Evolutionary conservation across 2,888 invertebrate genomes (phyloP), one percentile per base, ranked within the genome.

Genomic region (Calliopum simillimum): DNA sequence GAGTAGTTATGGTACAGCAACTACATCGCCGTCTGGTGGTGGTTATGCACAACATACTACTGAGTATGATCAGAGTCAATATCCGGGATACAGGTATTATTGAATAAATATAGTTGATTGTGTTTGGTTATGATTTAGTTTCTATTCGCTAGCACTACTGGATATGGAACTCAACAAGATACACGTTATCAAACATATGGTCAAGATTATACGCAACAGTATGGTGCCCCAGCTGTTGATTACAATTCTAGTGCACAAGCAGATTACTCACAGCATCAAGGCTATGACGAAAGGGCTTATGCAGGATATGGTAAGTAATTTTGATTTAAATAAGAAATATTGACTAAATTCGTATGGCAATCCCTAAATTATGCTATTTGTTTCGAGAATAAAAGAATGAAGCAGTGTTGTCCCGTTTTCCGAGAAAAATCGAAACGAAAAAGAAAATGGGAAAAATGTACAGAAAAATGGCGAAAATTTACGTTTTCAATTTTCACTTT

Each of bases 31-130:
- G 33, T 76, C 84, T 5, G 80, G 78, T 70, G 80, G 77, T 72
- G 82, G 82, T 47, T 86, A 86, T 76, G 78, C 83, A 21, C 78
- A 81, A 55, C 77, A 82, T 46, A 72, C 79, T 65, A 77, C 80
- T 25, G 86, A 86, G 72, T 86, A 86, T 73, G 86, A 86, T 78
- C 86, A 85, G 72, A 85, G 83, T 75, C 86, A 86, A 75, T 86
- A 86, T 75, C 85, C 85, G 73, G 80, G 81, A 72, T 86, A 86
- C 75, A 83, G 81, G 86, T 86, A 75, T 49, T 21, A 23, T 46
- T 49, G 21, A n/a, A 43, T 41, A 2, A n/a, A 53, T 23, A 1
- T 8, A 19, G 21, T 41, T 16, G 16, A 47, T n/a, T 14, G 1
- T 16, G 12, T 55, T 64, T 13, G 4, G 11, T 23, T 46, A 44